Evolutionary conservation across 1,140 invertebrate species (phyloP).

Genomic region (Anadara kagoshimensis): DNA sequence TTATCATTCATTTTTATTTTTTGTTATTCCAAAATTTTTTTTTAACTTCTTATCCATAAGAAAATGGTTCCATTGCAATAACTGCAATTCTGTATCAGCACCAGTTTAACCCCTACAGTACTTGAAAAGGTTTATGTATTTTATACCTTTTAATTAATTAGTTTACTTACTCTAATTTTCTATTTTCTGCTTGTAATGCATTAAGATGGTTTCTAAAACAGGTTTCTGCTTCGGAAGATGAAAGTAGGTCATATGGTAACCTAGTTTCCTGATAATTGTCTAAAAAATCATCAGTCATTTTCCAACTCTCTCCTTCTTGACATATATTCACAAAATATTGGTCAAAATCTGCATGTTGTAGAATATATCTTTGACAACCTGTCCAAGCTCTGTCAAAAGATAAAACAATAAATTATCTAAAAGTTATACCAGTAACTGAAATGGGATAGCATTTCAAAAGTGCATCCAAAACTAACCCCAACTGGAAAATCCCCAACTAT

Average conservation of each 20-base stretch:
- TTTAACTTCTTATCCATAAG: too few species aligned
- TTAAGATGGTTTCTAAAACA: constrained; percentile 94
- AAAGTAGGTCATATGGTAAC: constrained; percentile 93
- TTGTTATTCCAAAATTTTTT: too few species aligned
- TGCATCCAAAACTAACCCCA: too few species aligned
- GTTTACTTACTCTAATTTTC: constrained; percentile 87
- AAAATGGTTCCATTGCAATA: too few species aligned
- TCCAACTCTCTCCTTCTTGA: constrained; percentile 84
- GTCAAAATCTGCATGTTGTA: constrained; percentile 90
- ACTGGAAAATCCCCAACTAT: too few species aligned
- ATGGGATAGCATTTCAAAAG: too few species aligned
- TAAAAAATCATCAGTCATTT: constrained; percentile 83
- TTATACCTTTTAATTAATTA: too few species aligned
- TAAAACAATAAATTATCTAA: constrained; percentile 1
- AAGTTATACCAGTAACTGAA: too few species aligned
- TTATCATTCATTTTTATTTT: too few species aligned
- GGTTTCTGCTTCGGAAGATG: constrained; percentile 91
- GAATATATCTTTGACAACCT: constrained; percentile 86
- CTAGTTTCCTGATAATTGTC: constrained; percentile 77
- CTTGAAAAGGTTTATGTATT: too few species aligned
- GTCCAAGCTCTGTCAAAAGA: constrained; percentile 85
- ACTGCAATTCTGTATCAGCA: too few species aligned
- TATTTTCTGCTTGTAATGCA: constrained; percentile 91
- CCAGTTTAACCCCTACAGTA: too few species aligned
- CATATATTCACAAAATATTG: constrained; percentile 91